A percentile compares a stretch with the other conserved stretches of the same genome.
These are phyloP conservation scores for Propithecus deckenii DNA, from an alignment of 2,797 vertebrate species.

Conservation along the genomic window DNA sequence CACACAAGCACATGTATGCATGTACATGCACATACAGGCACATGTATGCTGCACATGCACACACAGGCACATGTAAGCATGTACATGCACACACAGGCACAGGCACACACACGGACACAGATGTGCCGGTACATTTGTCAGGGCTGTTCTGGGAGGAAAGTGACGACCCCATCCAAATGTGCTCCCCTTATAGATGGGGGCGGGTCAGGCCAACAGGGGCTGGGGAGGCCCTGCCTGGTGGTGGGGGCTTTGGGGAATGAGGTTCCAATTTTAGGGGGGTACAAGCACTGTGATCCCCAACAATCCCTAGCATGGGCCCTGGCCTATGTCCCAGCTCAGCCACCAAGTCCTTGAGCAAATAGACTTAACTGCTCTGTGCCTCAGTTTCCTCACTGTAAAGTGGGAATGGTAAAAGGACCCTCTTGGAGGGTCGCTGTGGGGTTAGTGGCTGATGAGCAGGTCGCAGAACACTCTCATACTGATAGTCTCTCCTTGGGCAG, in stretches of 20 bases:
- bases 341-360: not conserved
- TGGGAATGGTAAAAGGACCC: not conserved
- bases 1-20: fast-evolving
- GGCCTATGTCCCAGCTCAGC: not conserved
- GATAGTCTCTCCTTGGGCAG: not conserved
- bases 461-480: not conserved
- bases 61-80: fast-evolving
- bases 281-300: not conserved
- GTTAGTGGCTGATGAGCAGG: not conserved
- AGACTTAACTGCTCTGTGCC: not conserved
- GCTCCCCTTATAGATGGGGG: too few species aligned
- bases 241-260: not conserved
- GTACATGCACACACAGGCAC: too few species aligned
- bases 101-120: fast-evolving
- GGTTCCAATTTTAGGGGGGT: not conserved
- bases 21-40: fast-evolving
- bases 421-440: not conserved
- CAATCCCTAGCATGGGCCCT: not conserved
- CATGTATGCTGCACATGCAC: too few species aligned
- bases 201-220: not conserved
- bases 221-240: not conserved
- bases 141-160: not conserved
- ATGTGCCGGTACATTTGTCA: not conserved
- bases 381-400: not conserved
- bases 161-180: fast-evolving